These are phyloP conservation scores for Origma solitaria DNA, from an alignment of 2,113 vertebrate species.

Conservation along the genomic window DNA sequence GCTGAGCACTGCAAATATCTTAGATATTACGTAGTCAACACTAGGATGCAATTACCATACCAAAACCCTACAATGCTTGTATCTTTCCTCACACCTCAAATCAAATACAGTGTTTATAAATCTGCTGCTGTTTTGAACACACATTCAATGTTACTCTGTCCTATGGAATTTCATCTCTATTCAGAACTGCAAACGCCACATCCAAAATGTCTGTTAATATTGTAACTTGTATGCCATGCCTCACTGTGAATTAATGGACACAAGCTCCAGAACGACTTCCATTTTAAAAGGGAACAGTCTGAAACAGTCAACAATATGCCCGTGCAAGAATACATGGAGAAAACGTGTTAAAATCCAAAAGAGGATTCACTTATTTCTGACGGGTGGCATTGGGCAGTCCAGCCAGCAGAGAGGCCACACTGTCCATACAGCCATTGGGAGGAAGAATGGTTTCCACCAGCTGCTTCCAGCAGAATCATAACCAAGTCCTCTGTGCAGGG, in stretches of 20 bases:
- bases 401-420: neutral
- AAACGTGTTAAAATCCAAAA: rapidly evolving
- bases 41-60: neutral
- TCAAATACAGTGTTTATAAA: neutral
- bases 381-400: rapidly evolving
- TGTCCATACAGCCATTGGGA: rapidly evolving
- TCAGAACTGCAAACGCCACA: neutral
- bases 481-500: neutral
- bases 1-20: neutral
- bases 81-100: neutral
- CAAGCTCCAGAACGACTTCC: neutral
- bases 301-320: rapidly evolving
- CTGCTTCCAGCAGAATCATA: neutral
- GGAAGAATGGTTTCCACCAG: neutral
- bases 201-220: neutral
- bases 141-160: neutral
- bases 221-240: neutral
- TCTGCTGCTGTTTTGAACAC: neutral
- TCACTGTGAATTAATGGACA: neutral
- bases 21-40: neutral
- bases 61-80: rapidly evolving
- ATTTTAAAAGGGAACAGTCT: neutral
- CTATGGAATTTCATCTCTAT: neutral
- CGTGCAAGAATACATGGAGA: rapidly evolving
- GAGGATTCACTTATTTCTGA: neutral